Percentiles rank a stretch among this genome's conserved stretches.
Evolutionary conservation across 2,888 invertebrate species (phyloP).

Genomic region (Aquatica leii): DNA sequence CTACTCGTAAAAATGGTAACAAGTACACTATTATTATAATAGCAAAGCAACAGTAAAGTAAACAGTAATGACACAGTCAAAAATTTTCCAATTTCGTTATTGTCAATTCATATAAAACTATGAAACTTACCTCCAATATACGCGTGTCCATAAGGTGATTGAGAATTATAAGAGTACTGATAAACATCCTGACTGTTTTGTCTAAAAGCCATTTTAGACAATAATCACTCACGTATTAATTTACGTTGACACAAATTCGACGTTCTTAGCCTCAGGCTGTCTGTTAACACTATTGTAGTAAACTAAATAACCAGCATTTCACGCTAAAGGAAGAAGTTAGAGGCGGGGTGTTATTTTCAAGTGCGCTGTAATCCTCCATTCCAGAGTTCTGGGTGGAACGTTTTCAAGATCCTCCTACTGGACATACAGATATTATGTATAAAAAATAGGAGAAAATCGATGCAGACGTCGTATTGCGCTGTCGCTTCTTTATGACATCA

Average conservation of each 20-base stretch:
- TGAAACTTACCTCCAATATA: constrained; percentile 21
- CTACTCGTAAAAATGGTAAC: too few relatives aligned
- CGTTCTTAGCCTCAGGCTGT: neutral
- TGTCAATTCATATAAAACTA: too few relatives aligned
- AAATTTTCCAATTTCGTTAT: too few relatives aligned
- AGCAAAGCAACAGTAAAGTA: too few relatives aligned
- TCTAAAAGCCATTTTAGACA: constrained; percentile 21
- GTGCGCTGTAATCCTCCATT: constrained; percentile 34
- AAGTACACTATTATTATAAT: too few relatives aligned
- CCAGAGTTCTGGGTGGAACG: constrained; percentile 32
- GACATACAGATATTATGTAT: constrained; percentile 7
- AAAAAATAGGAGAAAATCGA: constrained; percentile 34
- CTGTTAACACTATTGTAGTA: constrained; percentile 11
- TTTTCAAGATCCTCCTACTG: constrained; percentile 31
- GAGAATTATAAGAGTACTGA: constrained; percentile 26
- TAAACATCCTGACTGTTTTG: constrained; percentile 30
- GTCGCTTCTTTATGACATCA: too few relatives aligned
- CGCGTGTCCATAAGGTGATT: constrained; percentile 25
- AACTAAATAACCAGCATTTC: constrained; percentile 27
- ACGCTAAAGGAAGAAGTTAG: constrained; percentile 22
- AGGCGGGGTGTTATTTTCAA: constrained; percentile 33
- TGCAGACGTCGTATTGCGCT: neutral
- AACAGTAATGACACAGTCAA: too few relatives aligned
- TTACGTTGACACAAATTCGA: neutral
- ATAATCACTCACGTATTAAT: neutral